phyloP scores from a whole-genome alignment of 2,888 invertebrate genomes.

The Timema cristinae region DNA sequence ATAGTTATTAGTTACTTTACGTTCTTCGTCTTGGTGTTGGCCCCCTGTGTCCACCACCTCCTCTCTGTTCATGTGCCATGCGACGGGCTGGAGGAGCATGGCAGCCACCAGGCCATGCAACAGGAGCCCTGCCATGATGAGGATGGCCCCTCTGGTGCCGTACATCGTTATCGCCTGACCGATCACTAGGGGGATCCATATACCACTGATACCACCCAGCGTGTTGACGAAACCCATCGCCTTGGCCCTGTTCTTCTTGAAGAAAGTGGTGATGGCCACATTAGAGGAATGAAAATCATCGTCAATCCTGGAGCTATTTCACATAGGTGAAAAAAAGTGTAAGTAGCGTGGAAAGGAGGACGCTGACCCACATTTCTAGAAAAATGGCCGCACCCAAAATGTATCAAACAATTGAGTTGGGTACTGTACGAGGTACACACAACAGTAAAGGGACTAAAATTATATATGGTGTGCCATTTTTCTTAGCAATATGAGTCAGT shows the following conservation, averaged over 20 bases:
- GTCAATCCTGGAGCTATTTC: not conserved
- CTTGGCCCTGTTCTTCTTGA: slow-evolving; percentile 11
- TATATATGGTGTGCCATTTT: too few species aligned
- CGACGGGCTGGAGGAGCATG: slow-evolving; percentile 12
- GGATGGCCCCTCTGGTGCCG: slow-evolving; percentile 9
- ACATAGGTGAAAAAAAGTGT: too few species aligned
- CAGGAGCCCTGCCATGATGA: not conserved
- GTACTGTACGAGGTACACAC: too few species aligned
- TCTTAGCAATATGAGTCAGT: too few species aligned
- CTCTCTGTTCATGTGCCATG: not conserved
- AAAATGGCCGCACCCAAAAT: too few species aligned
- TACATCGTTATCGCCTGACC: not conserved
- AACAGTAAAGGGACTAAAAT: too few species aligned
- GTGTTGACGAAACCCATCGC: slow-evolving; percentile 18
- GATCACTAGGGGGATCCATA: slow-evolving; percentile 3
- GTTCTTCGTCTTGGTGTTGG: too few species aligned
- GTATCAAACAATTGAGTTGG: too few species aligned
- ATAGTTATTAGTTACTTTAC: too few species aligned
- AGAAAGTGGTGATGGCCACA: slow-evolving; percentile 13
- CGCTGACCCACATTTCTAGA: too few species aligned
- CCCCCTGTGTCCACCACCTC: too few species aligned
- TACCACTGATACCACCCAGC: not conserved
- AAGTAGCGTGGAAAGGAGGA: too few species aligned
- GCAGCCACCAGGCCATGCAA: slow-evolving; percentile 10
- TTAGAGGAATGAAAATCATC: not conserved